phyloP scores from a whole-genome alignment of 2,888 invertebrate genomes.

The Eugnorisma glareosa region DNA sequence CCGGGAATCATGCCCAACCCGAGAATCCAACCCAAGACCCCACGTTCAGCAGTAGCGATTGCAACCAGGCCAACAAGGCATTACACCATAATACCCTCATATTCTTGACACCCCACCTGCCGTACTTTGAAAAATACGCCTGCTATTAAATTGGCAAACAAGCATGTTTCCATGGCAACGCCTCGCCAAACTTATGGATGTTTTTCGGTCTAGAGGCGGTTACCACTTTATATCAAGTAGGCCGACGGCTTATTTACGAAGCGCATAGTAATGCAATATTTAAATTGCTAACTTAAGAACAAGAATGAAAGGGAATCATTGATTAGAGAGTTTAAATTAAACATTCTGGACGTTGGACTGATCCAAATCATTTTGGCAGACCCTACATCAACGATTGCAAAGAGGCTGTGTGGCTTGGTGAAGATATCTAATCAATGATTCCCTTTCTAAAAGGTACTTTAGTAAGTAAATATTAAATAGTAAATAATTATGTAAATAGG shows the following conservation, averaged over 20 bases:
- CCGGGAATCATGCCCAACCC: neutral
- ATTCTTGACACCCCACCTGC: neutral
- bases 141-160: constrained; percentile 28
- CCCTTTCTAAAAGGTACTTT: too few relatives aligned
- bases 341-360: too few relatives aligned
- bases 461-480: too few relatives aligned
- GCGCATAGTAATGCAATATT: constrained; percentile 3
- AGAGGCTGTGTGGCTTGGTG: too few relatives aligned
- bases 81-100: neutral
- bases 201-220: neutral
- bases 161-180: constrained; percentile 26
- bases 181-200: constrained; percentile 31
- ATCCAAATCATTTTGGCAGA: too few relatives aligned
- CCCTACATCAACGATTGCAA: too few relatives aligned
- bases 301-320: too few relatives aligned
- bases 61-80: neutral
- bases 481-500: too few relatives aligned
- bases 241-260: neutral
- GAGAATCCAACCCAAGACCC: neutral
- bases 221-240: constrained; percentile 16
- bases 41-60: neutral
- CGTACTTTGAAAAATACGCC: neutral
- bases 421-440: too few relatives aligned
- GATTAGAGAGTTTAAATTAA: too few relatives aligned
- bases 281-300: too few relatives aligned